Evolutionary conservation across 2,113 vertebrate genomes (phyloP).

Genomic region (Chaetops frenatus): DNA sequence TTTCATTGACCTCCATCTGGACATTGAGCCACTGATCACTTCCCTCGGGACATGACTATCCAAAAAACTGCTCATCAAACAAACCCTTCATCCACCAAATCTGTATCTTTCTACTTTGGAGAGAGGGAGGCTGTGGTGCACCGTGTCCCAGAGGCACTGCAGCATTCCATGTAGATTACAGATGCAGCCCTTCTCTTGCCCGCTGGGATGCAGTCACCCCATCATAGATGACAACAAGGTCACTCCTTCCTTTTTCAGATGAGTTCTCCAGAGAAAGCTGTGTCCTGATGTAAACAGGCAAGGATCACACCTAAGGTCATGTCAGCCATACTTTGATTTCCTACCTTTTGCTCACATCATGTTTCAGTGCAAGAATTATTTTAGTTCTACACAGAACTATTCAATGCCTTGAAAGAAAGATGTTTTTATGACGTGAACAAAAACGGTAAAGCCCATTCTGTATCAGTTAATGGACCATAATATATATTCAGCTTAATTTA

Average conservation of each 20-base stretch:
- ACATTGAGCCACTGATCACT: too few relatives aligned
- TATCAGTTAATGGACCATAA: not conserved
- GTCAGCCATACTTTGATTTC: not conserved
- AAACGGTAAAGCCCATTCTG: not conserved
- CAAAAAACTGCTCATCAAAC: not conserved
- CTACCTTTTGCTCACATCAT: not conserved
- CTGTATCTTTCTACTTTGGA: too few relatives aligned
- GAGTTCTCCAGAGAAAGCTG: not conserved
- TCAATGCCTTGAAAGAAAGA: not conserved
- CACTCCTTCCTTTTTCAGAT: not conserved
- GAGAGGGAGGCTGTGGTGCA: too few relatives aligned
- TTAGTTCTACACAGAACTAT: not conserved
- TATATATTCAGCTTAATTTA: not conserved
- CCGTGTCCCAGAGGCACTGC: accelerated
- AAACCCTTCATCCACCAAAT: too few relatives aligned
- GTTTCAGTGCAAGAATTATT: not conserved
- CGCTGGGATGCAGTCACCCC: accelerated
- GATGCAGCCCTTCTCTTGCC: not conserved
- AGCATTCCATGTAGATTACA: accelerated
- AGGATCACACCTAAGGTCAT: not conserved
- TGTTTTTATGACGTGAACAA: not conserved
- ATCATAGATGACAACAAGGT: accelerated
- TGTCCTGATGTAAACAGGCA: not conserved
- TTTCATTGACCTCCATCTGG: too few relatives aligned
- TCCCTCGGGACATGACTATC: not conserved